Base-by-base conservation (phyloP, 2,113 vertebrate species). In the Rostratula benghalensis region DNA sequence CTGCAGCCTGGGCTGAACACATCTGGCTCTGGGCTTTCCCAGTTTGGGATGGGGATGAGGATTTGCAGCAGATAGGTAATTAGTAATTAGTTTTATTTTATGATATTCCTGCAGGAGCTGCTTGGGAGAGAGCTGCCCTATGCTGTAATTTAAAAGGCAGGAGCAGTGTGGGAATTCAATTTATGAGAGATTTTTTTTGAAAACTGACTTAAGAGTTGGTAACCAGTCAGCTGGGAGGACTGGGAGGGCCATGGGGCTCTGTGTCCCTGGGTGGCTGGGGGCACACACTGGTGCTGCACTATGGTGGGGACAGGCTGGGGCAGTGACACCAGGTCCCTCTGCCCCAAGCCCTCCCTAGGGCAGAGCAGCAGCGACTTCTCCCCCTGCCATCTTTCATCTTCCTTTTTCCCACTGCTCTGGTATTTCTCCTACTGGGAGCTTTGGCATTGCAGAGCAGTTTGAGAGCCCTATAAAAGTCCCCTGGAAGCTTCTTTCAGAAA, bases 261-360 rank as follows among this genome's bases (percentile, higher is more conserved):
- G 0, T 69, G 27, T 65, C 9, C 9, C 14, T 6, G 18, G 41
- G 61, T 1, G 2, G 10, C 28, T 39, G 31, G n/a, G 61, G 67
- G 37, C 51, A 71, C 9, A n/a, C 3, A 11, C 37, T 1, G 4
- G 54, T 30, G 8, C 63, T 7, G n/a, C 35, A 11, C 20, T 31
- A 24, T 31, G 7, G 1, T 1, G 22, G 35, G 37, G 60, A 51
- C 43, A 31, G 54, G 11, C 5, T 17, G 43, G 20, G 46, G 7
- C 27, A 16, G 41, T 27, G 50, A 17, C 48, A 5, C 27, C 15
- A 1, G 15, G 35, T 24, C 27, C 37, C 46, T 54, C 54, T 6
- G 13, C 1, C 1, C 35, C 6, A 33, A 54, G 51, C 28, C 46
- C 48, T 39, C 9, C 1, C 1, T 1, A 2, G 20, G 59, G 31